A percentile compares a stretch with the other conserved stretches of the same genome.
These are phyloP conservation scores for Grapholita molesta DNA, from an alignment of 1,140 invertebrate species.

Conservation along the genomic window DNA sequence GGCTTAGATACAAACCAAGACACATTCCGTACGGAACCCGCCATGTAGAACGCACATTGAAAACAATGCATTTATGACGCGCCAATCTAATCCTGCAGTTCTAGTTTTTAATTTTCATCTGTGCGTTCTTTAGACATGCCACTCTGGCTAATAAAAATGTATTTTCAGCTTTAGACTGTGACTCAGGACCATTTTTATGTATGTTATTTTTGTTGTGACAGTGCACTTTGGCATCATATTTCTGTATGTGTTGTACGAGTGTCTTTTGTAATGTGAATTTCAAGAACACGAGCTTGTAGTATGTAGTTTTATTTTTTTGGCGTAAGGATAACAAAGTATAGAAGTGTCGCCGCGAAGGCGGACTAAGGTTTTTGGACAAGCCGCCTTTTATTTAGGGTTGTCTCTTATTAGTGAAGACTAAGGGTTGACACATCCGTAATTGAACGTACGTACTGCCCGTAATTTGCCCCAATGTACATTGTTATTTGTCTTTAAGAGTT, in stretches of 20 bases:
- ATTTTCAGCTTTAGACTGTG: constrained; percentile 70
- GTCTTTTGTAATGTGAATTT: constrained; percentile 43
- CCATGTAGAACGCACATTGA: constrained; percentile 18
- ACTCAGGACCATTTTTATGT: constrained; percentile 70
- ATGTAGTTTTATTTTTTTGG: constrained; percentile 42
- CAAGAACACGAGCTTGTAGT: constrained; percentile 54
- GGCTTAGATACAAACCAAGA: constrained; percentile 47
- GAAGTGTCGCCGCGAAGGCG: not conserved
- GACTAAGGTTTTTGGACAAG: no score
- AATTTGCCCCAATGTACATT: no score
- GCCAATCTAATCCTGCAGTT: constrained; percentile 59
- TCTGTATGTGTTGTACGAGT: constrained; percentile 46
- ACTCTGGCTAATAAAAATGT: constrained; percentile 48
- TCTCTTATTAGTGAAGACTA: not conserved
- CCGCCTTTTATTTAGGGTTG: not conserved
- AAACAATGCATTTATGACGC: constrained; percentile 49
- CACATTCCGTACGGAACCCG: constrained; percentile 51
- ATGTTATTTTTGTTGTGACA: constrained; percentile 52
- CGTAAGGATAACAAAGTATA: constrained; percentile 8
- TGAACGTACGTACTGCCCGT: not conserved
- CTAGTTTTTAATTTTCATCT: constrained; percentile 45
- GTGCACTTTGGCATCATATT: constrained; percentile 50
- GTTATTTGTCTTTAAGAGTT: no score
- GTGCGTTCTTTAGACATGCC: constrained; percentile 47
- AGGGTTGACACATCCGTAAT: not conserved